phyloP scores from a whole-genome alignment of 2,113 vertebrate genomes.

The Carlito syrichta region DNA sequence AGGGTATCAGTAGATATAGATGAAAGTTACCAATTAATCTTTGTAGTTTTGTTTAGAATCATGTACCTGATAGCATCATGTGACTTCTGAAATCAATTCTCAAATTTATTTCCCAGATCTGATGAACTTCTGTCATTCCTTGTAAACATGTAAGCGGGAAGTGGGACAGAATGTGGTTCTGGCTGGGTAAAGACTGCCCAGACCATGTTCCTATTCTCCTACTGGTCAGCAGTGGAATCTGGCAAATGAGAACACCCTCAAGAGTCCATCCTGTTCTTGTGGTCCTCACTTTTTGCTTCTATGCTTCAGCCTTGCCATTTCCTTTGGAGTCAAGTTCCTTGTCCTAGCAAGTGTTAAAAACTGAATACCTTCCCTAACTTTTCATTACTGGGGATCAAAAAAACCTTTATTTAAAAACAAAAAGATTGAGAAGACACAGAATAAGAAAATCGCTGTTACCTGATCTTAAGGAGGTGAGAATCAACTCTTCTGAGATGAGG shows the following conservation, averaged over 20 bases:
- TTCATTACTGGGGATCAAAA: neutral
- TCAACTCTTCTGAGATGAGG: neutral
- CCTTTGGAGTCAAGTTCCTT: neutral
- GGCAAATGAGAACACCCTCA: no score
- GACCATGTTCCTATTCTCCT: neutral
- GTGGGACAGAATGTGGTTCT: neutral
- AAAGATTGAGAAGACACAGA: neutral
- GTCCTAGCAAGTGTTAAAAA: neutral
- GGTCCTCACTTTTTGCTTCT: neutral
- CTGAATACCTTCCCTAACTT: neutral
- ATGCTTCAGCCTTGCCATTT: neutral
- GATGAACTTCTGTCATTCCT: neutral
- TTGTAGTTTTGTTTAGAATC: neutral
- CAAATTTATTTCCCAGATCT: neutral
- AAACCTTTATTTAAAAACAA: neutral
- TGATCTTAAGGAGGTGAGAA: neutral
- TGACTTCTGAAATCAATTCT: neutral
- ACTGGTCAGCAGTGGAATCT: neutral
- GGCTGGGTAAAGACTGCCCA: neutral
- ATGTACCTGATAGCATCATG: neutral
- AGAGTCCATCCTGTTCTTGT: no score
- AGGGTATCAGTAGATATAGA: neutral
- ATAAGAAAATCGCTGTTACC: neutral
- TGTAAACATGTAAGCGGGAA: neutral
- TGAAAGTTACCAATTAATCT: neutral